Evolutionary conservation across 2,113 vertebrate genomes (phyloP), one percentile per base, ranked within the genome.

Genomic region (Cervus canadensis): DNA sequence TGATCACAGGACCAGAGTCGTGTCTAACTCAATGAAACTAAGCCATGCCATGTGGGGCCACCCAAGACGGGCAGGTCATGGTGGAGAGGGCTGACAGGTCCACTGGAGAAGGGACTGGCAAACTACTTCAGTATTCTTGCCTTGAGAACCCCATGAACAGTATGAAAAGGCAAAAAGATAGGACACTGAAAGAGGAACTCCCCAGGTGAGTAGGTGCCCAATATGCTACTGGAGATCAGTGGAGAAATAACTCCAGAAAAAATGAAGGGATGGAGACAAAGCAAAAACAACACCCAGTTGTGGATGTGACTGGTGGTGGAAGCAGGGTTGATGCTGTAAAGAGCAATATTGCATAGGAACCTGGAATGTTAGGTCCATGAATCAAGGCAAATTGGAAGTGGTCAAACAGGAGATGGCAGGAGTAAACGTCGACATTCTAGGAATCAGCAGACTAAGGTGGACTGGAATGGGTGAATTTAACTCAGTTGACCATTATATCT

Each of bases 241-340:
- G 16, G 60, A 33, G 15, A 33, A 16, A 16, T 33, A 64, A 62
- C 60, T 62, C 60, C 30, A 30, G 60, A 67, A 67, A 67, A 33
- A 67, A 67, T n/a, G 62, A n/a, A n/a, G 3, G 1, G 3, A 67
- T n/a, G 62, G 13, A 67, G 62, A 7, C 62, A 67, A 64, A 64
- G 62, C 15, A n/a, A 19, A n/a, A 67, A 19, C 33, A 67, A 67
- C 62, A 67, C 16, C 7, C 33, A 67, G 33, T 0, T 67, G 62
- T 67, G 16, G 1, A 19, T 64, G 15, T 1, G 62, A 64, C 33
- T n/a, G 3, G 7, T 64, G 62, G 4, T n/a, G 5, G 62, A 67
- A 10, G 16, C 33, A 2, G 19, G 62, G 8, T 5, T 0, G 1
- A 67, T 67, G 62, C 7, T n/a, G 16, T n/a, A 19, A n/a, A n/a